Percentiles rank a stretch among this genome's conserved stretches.
Evolutionary conservation across 2,113 vertebrate species (phyloP).

Genomic region (Thamnophis sirtalis): DNA sequence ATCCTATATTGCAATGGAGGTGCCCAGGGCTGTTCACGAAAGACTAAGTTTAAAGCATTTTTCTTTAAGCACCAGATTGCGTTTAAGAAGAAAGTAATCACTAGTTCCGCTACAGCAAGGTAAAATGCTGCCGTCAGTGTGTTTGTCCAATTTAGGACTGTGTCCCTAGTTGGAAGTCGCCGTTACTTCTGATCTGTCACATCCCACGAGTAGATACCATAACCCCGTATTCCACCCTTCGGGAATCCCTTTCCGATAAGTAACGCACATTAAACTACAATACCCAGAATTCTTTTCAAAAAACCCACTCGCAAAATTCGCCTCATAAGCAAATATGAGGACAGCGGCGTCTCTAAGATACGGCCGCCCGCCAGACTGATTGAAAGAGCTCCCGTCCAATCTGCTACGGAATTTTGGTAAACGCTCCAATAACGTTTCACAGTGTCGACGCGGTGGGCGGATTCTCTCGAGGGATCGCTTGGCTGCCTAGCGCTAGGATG

Average conservation of each 20-base stretch:
- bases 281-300: conserved; percentile 35
- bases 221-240: neutral
- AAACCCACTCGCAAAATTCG: conserved; percentile 14
- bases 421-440: conserved; percentile 54
- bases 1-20: neutral
- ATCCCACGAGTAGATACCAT: neutral
- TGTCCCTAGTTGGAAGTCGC: neutral
- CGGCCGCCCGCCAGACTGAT: conserved; percentile 43
- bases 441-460: conserved; percentile 48
- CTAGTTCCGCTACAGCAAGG: neutral
- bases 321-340: conserved; percentile 60
- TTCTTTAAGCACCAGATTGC: neutral
- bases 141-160: neutral
- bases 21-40: neutral
- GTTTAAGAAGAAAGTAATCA: neutral
- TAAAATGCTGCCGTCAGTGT: neutral
- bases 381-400: conserved; percentile 44
- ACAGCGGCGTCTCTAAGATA: conserved; percentile 41
- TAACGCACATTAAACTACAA: conserved; percentile 48
- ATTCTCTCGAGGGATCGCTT: conserved; percentile 29
- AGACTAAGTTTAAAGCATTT: neutral
- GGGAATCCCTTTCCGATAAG: neutral
- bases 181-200: neutral
- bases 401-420: neutral
- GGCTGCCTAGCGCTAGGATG: conserved; percentile 41